These are phyloP conservation scores for Liposcelis brunnea DNA, from an alignment of 2,888 invertebrate genomes.

Conservation along the genomic window DNA sequence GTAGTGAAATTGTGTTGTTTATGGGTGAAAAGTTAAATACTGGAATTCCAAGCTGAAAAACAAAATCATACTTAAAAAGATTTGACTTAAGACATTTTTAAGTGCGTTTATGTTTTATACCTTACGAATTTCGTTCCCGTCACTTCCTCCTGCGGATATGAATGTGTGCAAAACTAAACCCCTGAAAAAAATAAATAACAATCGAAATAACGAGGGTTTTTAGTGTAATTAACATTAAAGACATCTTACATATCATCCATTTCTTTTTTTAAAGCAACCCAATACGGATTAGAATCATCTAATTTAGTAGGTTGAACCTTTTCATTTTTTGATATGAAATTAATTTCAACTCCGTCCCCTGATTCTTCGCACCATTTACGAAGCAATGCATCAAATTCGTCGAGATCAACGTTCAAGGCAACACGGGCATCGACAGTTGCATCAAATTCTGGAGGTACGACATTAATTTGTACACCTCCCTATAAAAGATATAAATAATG, in stretches of 20 bases:
- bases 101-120: too few species aligned
- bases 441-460: constrained; percentile 65
- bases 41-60: constrained; percentile 46
- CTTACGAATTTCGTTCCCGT: constrained; percentile 64
- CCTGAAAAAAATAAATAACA: constrained; percentile 37
- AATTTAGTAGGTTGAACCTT: constrained; percentile 42
- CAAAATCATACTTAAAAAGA: too few species aligned
- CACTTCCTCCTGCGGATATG: constrained; percentile 83
- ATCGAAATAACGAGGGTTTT: too few species aligned
- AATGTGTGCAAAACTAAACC: constrained; percentile 46
- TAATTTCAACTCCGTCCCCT: constrained; percentile 50
- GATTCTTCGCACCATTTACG: constrained; percentile 33
- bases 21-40: constrained; percentile 86
- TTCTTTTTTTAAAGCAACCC: constrained; percentile 49
- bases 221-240: too few species aligned
- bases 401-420: constrained; percentile 41
- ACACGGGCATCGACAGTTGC: constrained; percentile 60
- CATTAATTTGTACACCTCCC: constrained; percentile 83
- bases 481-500: too few species aligned
- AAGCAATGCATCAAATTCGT: constrained; percentile 32
- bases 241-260: constrained; percentile 42
- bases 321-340: constrained; percentile 43
- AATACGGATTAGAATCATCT: constrained; percentile 47
- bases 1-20: constrained; percentile 60
- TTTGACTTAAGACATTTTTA: too few species aligned